Evolutionary conservation across 2,113 vertebrate genomes (phyloP).

Genomic region (Myotis davidii): DNA sequence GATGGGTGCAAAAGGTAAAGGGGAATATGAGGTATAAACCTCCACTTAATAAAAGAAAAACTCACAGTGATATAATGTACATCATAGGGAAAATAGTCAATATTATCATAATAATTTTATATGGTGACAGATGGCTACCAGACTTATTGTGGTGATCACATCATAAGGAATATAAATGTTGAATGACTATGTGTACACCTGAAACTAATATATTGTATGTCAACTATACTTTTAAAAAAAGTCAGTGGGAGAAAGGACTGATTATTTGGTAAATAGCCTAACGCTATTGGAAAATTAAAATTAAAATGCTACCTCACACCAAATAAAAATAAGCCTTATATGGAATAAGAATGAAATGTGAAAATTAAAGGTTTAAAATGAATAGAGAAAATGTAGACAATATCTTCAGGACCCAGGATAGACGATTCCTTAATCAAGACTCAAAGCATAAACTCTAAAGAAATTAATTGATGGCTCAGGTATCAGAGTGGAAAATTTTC

Average conservation of each 20-base stretch:
- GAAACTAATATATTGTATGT: slow-evolving; percentile 15
- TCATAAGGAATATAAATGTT: not conserved
- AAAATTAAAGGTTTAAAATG: slow-evolving; percentile 12
- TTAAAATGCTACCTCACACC: not conserved
- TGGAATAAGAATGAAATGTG: slow-evolving; percentile 33
- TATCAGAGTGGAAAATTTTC: not conserved
- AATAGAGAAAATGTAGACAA: not conserved
- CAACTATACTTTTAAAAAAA: not conserved
- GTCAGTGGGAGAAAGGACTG: not conserved
- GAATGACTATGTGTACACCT: not conserved
- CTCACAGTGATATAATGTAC: not conserved
- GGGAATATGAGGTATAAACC: not conserved
- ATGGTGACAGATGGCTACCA: slow-evolving; percentile 24
- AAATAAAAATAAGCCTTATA: not conserved
- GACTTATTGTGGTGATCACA: not conserved
- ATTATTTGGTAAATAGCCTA: not conserved
- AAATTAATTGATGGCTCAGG: not conserved
- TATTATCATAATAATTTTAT: not conserved
- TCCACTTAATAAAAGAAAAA: not conserved
- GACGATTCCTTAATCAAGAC: slow-evolving; percentile 1
- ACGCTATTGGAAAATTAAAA: not conserved
- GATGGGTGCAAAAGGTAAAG: not conserved
- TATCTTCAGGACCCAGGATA: not conserved
- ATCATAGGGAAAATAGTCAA: not conserved
- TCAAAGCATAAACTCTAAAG: not conserved